These are phyloP conservation scores for Orycteropus afer DNA, from an alignment of 2,113 vertebrate genomes.

Conservation along the genomic window DNA sequence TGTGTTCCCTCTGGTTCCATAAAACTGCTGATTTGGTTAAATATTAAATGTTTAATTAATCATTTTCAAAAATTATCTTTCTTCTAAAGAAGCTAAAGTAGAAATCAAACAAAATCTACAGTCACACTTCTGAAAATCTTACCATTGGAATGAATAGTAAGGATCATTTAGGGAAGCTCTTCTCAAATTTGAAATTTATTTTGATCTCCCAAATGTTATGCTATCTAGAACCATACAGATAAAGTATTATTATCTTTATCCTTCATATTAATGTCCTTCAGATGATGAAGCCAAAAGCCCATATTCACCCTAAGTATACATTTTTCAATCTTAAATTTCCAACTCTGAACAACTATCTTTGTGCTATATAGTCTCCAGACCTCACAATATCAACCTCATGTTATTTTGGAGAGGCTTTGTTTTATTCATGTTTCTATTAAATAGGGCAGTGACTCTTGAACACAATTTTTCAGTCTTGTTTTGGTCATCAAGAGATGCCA, in stretches of 20 bases:
- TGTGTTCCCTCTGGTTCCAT: background rate
- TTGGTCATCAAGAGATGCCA: background rate
- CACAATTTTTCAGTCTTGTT: background rate
- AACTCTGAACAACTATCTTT: background rate
- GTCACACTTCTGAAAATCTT: background rate
- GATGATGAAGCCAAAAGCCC: background rate
- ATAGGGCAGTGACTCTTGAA: background rate
- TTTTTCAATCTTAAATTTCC: background rate
- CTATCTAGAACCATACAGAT: background rate
- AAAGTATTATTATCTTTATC: background rate
- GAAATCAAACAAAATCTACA: background rate
- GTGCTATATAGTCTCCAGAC: background rate
- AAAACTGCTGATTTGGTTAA: background rate
- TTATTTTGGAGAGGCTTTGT: background rate
- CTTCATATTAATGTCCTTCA: background rate
- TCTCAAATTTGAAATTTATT: background rate
- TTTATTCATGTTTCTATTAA: background rate
- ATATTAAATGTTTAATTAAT: background rate
- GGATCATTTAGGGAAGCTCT: background rate
- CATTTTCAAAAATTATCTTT: background rate
- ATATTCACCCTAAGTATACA: background rate
- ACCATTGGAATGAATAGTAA: background rate
- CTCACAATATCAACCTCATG: background rate
- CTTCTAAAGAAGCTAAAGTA: background rate
- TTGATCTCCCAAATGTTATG: background rate